These are phyloP conservation scores for Rhinatrema bivittatum DNA, from an alignment of 2,797 vertebrate species.

Conservation along the genomic window DNA sequence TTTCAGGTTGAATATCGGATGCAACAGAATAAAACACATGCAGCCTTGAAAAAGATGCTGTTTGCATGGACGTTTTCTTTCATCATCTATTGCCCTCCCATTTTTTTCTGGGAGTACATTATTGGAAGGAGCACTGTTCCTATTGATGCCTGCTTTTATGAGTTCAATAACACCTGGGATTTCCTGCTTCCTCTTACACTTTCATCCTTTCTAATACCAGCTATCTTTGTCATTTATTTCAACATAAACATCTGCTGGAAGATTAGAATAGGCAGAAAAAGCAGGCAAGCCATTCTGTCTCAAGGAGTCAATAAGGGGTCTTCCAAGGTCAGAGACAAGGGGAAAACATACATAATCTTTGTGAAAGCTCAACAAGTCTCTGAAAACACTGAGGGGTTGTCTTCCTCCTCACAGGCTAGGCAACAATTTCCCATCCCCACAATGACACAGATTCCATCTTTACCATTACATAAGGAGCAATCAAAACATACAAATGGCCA, in stretches of 20 bases:
- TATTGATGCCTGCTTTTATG: constrained; percentile 48
- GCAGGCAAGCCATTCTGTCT: constrained; percentile 35
- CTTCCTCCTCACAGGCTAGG: constrained; percentile 8
- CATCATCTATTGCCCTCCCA: constrained; percentile 49
- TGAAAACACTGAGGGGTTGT: constrained; percentile 2
- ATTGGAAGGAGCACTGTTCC: constrained; percentile 47
- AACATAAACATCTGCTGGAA: constrained; percentile 67
- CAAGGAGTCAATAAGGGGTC: constrained; percentile 15
- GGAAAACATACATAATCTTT: not conserved
- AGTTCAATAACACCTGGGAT: constrained; percentile 64
- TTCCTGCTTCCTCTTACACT: constrained; percentile 61
- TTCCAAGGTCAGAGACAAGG: constrained; percentile 18
- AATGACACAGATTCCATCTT: not conserved
- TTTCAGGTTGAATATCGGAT: constrained; percentile 51
- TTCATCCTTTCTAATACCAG: constrained; percentile 66
- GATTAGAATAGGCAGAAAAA: constrained; percentile 51
- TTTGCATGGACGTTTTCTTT: constrained; percentile 55
- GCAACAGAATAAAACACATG: constrained; percentile 50
- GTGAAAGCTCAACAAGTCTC: constrained; percentile 23
- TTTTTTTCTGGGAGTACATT: constrained; percentile 54
- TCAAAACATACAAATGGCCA: constrained; percentile 44
- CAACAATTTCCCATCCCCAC: not conserved
- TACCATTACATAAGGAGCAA: constrained; percentile 13
- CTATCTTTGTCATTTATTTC: constrained; percentile 75
- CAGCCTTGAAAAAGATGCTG: constrained; percentile 45